Conservation (phyloP, 2,888 invertebrate genomes). For the Blastobasis lacticolella region DNA sequence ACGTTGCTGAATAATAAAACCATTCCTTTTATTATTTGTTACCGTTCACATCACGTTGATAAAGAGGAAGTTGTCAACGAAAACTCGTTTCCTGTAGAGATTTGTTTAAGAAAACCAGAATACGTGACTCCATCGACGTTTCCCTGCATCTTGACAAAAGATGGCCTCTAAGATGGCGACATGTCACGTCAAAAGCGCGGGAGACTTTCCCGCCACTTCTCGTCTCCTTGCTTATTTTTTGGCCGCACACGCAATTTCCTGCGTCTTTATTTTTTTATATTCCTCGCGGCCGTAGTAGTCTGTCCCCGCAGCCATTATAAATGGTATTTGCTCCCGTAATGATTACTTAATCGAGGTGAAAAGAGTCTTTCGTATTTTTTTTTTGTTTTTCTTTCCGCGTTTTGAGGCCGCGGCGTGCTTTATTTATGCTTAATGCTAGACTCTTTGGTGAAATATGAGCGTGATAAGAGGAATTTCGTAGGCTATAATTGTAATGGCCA, state of each 20-base stretch:
- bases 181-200: slow-evolving; percentile 43
- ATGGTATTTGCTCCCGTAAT: slow-evolving; percentile 54
- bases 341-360: slow-evolving; percentile 63
- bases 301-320: slow-evolving; percentile 36
- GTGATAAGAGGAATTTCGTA: slow-evolving; percentile 66
- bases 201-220: slow-evolving; percentile 35
- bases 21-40: slow-evolving; percentile 4
- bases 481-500: slow-evolving; percentile 60
- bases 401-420: slow-evolving; percentile 25
- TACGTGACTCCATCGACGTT: slow-evolving; percentile 58
- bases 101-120: slow-evolving; percentile 49
- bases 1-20: slow-evolving; percentile 1
- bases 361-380: slow-evolving; percentile 33
- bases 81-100: slow-evolving; percentile 33
- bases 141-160: slow-evolving; percentile 37
- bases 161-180: slow-evolving; percentile 47
- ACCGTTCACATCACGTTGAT: slow-evolving; percentile 2
- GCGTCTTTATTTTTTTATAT: slow-evolving; percentile 34
- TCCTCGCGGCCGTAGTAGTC: slow-evolving; percentile 24
- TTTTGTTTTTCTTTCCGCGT: slow-evolving; percentile 24
- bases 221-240: slow-evolving; percentile 32
- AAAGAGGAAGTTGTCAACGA: slow-evolving; percentile 19
- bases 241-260: slow-evolving; percentile 58
- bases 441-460: slow-evolving; percentile 58
- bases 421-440: slow-evolving; percentile 55